A percentile compares a stretch with the other conserved stretches of the same genome.
Conservation (phyloP, 2,888 invertebrate species). For the Busseola fusca region DNA sequence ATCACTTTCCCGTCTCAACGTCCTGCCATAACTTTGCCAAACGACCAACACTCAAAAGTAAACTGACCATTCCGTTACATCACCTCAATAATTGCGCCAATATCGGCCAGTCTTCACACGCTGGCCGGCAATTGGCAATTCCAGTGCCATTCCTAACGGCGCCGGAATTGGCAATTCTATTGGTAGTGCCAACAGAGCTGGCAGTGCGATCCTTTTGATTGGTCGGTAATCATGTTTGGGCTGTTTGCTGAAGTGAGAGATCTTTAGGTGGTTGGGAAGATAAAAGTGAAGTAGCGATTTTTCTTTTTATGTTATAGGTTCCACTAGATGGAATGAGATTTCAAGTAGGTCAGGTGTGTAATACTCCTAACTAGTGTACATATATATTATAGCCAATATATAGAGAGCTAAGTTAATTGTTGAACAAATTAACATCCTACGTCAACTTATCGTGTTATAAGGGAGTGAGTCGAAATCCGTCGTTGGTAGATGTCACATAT, state of each 20-base stretch:
- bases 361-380: background rate
- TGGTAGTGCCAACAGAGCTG: conserved; percentile 38
- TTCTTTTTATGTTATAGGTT: conserved; percentile 22
- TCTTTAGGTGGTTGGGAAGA: conserved; percentile 5
- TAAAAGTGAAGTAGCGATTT: conserved; percentile 25
- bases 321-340: background rate
- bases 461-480: too few species aligned
- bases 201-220: conserved; percentile 49
- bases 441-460: too few species aligned
- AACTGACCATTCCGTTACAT: conserved; percentile 29
- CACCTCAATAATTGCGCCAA: conserved; percentile 50
- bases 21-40: conserved; percentile 17
- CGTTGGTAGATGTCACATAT: too few species aligned
- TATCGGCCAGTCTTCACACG: conserved; percentile 53
- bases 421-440: too few species aligned
- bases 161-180: conserved; percentile 52
- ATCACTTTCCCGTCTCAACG: background rate
- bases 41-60: conserved; percentile 41
- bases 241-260: conserved; percentile 15
- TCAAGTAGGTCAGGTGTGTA: background rate
- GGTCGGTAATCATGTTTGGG: conserved; percentile 46
- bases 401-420: background rate
- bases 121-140: conserved; percentile 53
- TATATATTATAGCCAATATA: too few species aligned
- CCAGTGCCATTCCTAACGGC: conserved; percentile 36